Evolutionary conservation across 2,888 invertebrate genomes (phyloP), one percentile per base, ranked within the genome.

Genomic region (Idaea straminata): DNA sequence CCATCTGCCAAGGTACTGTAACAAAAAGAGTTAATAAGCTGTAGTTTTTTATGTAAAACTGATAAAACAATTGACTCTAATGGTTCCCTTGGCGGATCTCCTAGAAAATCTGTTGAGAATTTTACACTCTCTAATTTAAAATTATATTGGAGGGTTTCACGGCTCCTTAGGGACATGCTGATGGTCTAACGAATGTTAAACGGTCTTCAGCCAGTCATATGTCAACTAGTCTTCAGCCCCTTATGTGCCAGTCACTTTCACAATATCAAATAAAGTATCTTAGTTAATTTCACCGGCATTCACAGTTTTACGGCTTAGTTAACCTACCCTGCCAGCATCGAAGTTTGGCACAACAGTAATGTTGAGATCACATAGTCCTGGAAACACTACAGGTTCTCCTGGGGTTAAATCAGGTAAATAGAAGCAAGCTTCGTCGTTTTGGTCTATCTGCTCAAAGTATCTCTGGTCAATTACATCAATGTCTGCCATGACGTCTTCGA

Each of bases 391-490:
- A 3, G 84, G 74, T 4, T 77, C 74, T 5, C 80, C 82, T 0
- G 83, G 80, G 0, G 66, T 64, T 0, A 81, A 36, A 0, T 80
- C 81, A 0, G 89, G 89, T 25, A 83, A 76, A 69, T 80, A 85
- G 78, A 89, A 89, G 69, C 89, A 89, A 1, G 80, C 81, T 0
- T 75, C 69, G 2, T 79, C 82, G 4, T 79, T 76, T 10, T 88
- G 87, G 62, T 80, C 72, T 0, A 83, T 74, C 0, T 35, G 15
- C 63, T 85, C 82, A 61, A 75, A 89, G 77, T 85, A 90, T 3
- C 66, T 69, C 35, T 85, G 73, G 7, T 81, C 74, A 2, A 88
- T 68, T 0, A 87, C 85, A 13, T 75, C 67, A 4, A 86, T 71
- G 59, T 74, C 69, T 0, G 74, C 63, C 1, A 84, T 82, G 4